Evolutionary conservation across 2,888 invertebrate species (phyloP).

Genomic region (Melitaea athalia): DNA sequence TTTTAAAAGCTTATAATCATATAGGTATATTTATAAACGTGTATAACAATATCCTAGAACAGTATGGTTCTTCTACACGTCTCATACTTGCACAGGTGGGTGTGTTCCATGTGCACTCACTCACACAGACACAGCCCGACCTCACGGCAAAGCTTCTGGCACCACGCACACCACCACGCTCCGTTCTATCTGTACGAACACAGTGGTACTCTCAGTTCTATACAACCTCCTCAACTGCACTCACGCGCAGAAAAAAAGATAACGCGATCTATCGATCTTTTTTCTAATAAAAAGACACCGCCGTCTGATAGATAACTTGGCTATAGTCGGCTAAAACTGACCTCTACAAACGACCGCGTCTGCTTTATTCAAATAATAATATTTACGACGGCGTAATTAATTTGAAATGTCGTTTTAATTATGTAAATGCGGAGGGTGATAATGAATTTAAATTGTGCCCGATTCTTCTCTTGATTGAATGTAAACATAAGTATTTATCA

Average conservation of each 20-base stretch:
- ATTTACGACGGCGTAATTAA: constrained; percentile 77
- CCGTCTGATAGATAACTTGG: constrained; percentile 63
- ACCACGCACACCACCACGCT: constrained; percentile 65
- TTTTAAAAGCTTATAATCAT: background rate
- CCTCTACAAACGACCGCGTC: constrained; percentile 72
- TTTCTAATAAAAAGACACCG: constrained; percentile 72
- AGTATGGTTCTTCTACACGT: constrained; percentile 33
- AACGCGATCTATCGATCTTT: constrained; percentile 81
- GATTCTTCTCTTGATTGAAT: constrained; percentile 74
- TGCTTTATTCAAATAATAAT: constrained; percentile 64
- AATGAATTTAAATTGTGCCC: constrained; percentile 76
- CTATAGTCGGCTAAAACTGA: constrained; percentile 72
- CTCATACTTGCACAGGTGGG: constrained; percentile 57
- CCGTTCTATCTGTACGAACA: constrained; percentile 69
- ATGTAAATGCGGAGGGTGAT: constrained; percentile 78
- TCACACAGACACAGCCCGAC: constrained; percentile 59
- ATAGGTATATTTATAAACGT: background rate
- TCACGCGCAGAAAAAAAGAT: constrained; percentile 82
- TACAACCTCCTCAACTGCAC: constrained; percentile 81
- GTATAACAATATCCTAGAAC: constrained; percentile 23
- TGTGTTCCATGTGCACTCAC: constrained; percentile 74
- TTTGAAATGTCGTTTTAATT: constrained; percentile 78
- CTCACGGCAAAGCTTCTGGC: constrained; percentile 65
- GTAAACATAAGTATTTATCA: constrained; percentile 78
- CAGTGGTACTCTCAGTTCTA: constrained; percentile 79